A percentile compares a stretch with the other conserved stretches of the same genome.
These are phyloP conservation scores for Campylomormyrus tamandua DNA, from an alignment of 2,113 vertebrate genomes.

Conservation along the genomic window DNA sequence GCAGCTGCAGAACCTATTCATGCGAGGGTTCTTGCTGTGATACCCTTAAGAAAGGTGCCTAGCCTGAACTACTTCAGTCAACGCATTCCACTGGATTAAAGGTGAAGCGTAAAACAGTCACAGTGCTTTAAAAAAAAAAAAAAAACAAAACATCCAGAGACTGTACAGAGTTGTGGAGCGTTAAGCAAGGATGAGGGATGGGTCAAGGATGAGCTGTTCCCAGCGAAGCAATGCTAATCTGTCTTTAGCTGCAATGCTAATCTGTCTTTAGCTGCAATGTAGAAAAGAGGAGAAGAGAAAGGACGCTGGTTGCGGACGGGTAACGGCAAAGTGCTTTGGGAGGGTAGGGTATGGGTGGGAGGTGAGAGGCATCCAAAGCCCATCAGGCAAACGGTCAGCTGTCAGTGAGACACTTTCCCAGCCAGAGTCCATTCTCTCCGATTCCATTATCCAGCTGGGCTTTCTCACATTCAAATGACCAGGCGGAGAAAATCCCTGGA, in stretches of 20 bases:
- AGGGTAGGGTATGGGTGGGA: conserved; percentile 52
- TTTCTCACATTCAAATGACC: conserved; percentile 44
- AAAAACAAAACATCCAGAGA: background rate
- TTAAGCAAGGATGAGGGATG: background rate
- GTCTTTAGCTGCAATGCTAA: background rate
- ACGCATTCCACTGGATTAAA: background rate
- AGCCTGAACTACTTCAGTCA: background rate
- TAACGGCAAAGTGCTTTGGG: conserved; percentile 50
- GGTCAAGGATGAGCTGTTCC: background rate
- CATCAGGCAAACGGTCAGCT: conserved; percentile 55
- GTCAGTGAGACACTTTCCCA: conserved; percentile 48
- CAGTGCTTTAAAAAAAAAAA: background rate
- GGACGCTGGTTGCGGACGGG: conserved; percentile 48
- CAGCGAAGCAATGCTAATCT: background rate
- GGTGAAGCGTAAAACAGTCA: background rate
- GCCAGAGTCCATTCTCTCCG: conserved; percentile 34
- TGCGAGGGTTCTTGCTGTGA: background rate
- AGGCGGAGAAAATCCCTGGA: background rate
- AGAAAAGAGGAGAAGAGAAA: conserved; percentile 25
- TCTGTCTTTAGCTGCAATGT: background rate
- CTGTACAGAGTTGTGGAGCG: background rate
- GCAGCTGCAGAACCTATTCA: background rate
- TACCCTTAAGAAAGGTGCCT: background rate
- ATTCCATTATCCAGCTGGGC: conserved; percentile 52
- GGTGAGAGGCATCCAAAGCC: conserved; percentile 42